Evolutionary conservation across 2,888 invertebrate species (phyloP), one percentile per base, ranked within the genome.

Genomic region (Rhabditophanes sp.): DNA sequence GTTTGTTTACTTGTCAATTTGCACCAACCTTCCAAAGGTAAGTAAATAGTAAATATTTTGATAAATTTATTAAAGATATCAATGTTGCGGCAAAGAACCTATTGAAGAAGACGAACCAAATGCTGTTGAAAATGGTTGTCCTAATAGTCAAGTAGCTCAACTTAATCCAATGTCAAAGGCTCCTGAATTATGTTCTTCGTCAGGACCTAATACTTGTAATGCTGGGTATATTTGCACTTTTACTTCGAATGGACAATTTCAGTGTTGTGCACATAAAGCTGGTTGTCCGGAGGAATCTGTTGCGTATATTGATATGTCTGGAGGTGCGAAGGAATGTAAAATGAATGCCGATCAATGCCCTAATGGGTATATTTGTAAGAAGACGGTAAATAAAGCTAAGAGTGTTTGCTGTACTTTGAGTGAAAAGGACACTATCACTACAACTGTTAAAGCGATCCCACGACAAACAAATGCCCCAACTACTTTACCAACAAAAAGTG

Each of bases 61-160:
- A n/a, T n/a, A n/a, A n/a, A n/a, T n/a, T n/a, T n/a, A n/a, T n/a
- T n/a, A n/a, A n/a, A n/a, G n/a, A n/a, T 57, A 57, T 33, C 57
- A 57, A 30, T 57, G 57, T 25, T 57, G 57, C 33, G 57, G 57
- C 24, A 58, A 58, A 18, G 53, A 54, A 32, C 47, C 52, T n/a
- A 46, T 54, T 26, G 53, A 52, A 24, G 53, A 53, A 35, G 53
- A 57, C 15, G 52, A 52, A 26, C 38, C 46, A 14, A 50, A 47
- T 21, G 46, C 46, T 27, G 45, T 47, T 38, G 56, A 55, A 35
- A 39, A 50, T 18, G 57, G 57, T 3, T 57, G 57, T 25, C 46
- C 51, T 3, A 39, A 39, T 18, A 46, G 44, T 9, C 57, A 57
- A 45, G 52, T 57, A 1, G 57, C 57, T 7, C 25, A 28, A 15